phyloP scores from a whole-genome alignment of 2,888 invertebrate genomes.

The Eupithecia tripunctaria region DNA sequence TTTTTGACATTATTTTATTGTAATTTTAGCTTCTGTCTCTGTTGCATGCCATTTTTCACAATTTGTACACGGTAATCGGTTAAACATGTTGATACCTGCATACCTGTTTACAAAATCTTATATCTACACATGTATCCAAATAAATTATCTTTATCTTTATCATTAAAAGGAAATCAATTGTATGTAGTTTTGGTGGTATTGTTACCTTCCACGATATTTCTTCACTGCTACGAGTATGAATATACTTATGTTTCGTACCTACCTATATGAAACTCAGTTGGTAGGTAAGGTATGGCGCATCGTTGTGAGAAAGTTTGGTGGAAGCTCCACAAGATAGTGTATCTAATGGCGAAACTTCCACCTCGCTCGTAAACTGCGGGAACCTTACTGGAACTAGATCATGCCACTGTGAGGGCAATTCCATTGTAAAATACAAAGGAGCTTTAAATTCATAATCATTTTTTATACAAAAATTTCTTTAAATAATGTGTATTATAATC shows the following conservation, averaged over 20 bases:
- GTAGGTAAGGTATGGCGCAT: background rate
- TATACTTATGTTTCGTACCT: background rate
- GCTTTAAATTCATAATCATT: background rate
- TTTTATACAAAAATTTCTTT: background rate
- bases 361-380: constrained; percentile 17
- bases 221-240: background rate
- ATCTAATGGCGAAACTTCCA: constrained; percentile 28
- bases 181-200: no score
- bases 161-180: no score
- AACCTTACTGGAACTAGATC: constrained; percentile 17
- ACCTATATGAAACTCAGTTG: background rate
- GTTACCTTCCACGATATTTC: background rate
- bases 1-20: no score
- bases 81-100: no score
- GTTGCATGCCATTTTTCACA: no score
- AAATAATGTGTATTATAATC: no score
- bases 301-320: background rate
- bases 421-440: background rate
- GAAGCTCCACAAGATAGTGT: constrained; percentile 11
- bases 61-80: no score
- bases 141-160: no score
- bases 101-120: no score
- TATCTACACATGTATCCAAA: no score
- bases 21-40: no score
- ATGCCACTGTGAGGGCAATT: constrained; percentile 16